phyloP scores from a whole-genome alignment of 92 coral and sea anemone genomes.

The Siderastrea siderea region DNA sequence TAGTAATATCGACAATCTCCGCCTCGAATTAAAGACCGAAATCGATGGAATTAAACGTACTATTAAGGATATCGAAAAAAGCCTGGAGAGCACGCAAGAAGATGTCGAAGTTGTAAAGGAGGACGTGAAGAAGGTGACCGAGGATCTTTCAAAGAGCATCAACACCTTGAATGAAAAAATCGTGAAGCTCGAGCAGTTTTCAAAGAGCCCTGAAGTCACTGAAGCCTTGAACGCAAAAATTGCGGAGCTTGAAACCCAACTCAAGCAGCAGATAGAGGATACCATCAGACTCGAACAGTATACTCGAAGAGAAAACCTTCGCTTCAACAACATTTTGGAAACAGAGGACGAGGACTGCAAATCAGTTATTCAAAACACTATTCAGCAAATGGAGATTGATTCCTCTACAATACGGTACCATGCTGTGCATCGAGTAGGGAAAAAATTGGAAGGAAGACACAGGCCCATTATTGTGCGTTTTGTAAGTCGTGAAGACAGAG shows the following conservation, averaged over 20 bases:
- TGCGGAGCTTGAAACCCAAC: background rate
- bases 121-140: background rate
- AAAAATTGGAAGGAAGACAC: background rate
- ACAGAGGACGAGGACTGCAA: slow-evolving; percentile 8
- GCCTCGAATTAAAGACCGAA: slow-evolving; percentile 10
- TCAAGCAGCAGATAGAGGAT: background rate
- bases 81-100: background rate
- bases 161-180: slow-evolving; percentile 4
- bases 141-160: background rate
- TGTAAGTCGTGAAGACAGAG: slow-evolving; percentile 15
- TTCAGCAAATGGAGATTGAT: background rate
- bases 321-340: background rate
- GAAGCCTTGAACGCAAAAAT: background rate
- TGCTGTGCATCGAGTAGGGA: background rate
- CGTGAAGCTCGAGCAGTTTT: background rate
- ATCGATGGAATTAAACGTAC: background rate
- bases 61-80: background rate
- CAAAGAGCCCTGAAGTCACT: slow-evolving; percentile 6
- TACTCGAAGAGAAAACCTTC: background rate
- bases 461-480: background rate
- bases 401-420: background rate
- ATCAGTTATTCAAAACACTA: background rate
- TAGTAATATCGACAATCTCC: background rate
- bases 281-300: slow-evolving; percentile 10
- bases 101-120: slow-evolving; percentile 8